These are phyloP conservation scores for Hydriomena furcata DNA, from an alignment of 2,888 invertebrate species.

Conservation along the genomic window DNA sequence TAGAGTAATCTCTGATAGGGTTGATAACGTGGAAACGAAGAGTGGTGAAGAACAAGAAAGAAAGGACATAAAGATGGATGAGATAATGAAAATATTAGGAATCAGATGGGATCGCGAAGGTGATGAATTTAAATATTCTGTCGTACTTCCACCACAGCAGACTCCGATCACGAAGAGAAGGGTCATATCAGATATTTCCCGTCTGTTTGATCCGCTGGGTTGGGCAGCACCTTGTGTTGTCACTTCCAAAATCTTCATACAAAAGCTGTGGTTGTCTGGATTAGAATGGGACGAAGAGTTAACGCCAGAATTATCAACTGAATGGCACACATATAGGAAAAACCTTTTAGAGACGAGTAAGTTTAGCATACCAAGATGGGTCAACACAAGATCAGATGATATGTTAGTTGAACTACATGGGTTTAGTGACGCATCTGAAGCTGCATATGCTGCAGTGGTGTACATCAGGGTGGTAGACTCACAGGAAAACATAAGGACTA, in stretches of 20 bases:
- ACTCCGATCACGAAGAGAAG: slow-evolving; percentile 42
- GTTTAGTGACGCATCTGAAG: slow-evolving; percentile 1
- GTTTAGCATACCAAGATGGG: not conserved
- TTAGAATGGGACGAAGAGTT: slow-evolving; percentile 40
- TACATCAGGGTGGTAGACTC: not conserved
- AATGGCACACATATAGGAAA: not conserved
- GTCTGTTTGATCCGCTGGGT: slow-evolving; percentile 44
- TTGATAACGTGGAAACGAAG: too few species aligned
- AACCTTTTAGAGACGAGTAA: not conserved
- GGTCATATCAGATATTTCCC: slow-evolving; percentile 42
- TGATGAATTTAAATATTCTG: slow-evolving; percentile 39
- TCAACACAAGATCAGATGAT: not conserved
- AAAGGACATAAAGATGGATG: slow-evolving; percentile 31
- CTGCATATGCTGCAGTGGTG: slow-evolving; percentile 2
- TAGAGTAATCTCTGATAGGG: too few species aligned
- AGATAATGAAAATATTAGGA: slow-evolving; percentile 38
- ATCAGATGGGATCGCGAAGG: slow-evolving; percentile 40
- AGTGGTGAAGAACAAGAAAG: slow-evolving; percentile 23
- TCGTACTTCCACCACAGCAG: slow-evolving; percentile 24
- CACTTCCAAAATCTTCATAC: slow-evolving; percentile 42
- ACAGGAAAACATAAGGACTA: not conserved
- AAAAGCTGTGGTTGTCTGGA: slow-evolving; percentile 42
- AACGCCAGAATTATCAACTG: not conserved
- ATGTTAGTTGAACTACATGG: not conserved
- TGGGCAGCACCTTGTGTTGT: slow-evolving; percentile 43